phyloP scores from a whole-genome alignment of 2,113 vertebrate genomes.

The Rynchops niger region DNA sequence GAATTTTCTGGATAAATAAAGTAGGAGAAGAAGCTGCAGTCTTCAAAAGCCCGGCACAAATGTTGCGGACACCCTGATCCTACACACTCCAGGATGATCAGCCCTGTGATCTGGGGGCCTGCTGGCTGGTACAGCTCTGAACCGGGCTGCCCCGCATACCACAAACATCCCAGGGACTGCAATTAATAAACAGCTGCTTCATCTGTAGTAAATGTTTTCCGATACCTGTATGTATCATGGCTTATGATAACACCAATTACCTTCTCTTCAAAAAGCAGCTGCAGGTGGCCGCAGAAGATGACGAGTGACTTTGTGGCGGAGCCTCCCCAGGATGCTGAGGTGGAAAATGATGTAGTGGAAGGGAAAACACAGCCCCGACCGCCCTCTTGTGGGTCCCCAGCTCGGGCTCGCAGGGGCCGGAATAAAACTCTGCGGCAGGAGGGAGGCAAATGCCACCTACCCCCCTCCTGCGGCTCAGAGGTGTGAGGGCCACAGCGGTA shows the following conservation, averaged over 20 bases:
- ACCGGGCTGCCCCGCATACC: not conserved
- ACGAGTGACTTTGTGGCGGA: not conserved
- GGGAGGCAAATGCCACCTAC: not conserved
- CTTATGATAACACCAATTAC: not conserved
- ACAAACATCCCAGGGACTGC: too few relatives aligned
- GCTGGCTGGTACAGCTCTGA: not conserved
- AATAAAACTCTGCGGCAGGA: not conserved
- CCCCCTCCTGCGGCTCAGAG: not conserved
- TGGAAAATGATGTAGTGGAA: not conserved
- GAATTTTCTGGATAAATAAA: not conserved
- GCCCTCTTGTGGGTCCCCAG: constrained; percentile 62
- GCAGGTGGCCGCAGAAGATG: not conserved
- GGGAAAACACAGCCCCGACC: constrained; percentile 16
- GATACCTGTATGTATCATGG: not conserved
- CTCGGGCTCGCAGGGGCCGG: not conserved
- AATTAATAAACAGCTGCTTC: not conserved
- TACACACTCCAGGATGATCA: not conserved
- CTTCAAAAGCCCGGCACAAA: not conserved
- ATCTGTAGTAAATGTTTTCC: not conserved
- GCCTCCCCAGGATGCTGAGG: not conserved
- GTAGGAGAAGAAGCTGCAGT: not conserved
- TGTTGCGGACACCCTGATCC: not conserved
- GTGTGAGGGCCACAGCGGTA: rapidly evolving
- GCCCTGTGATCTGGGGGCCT: not conserved
- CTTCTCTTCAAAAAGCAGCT: not conserved